phyloP scores from a whole-genome alignment of 2,113 vertebrate genomes.

The Excalfactoria chinensis region DNA sequence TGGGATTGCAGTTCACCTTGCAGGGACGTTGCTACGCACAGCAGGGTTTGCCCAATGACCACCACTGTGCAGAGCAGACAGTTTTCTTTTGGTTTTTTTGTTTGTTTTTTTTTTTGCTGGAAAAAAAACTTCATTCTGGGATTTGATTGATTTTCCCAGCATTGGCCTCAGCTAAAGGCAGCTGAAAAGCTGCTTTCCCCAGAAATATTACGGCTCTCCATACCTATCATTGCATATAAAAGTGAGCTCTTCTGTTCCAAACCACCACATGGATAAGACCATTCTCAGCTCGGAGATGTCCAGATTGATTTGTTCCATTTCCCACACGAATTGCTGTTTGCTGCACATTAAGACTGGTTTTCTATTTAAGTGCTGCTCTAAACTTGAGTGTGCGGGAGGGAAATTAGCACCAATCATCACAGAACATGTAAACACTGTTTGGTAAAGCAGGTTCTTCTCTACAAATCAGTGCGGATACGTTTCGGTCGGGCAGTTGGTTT shows the following conservation, averaged over 20 bases:
- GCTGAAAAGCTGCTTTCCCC: constrained; percentile 13
- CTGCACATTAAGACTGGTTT: constrained; percentile 5
- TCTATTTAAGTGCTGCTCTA: background rate
- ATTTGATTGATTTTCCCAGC: background rate
- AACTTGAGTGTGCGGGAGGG: background rate
- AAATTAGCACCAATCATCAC: background rate
- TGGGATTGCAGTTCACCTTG: background rate
- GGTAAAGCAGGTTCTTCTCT: constrained; percentile 71
- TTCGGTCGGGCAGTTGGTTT: no score
- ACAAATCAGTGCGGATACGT: background rate
- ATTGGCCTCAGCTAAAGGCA: background rate
- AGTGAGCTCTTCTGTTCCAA: background rate
- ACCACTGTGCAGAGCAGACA: background rate
- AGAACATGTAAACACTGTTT: background rate
- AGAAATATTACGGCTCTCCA: background rate
- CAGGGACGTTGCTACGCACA: background rate
- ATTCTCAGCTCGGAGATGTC: constrained; percentile 13
- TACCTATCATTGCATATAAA: background rate
- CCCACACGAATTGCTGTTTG: constrained; percentile 7
- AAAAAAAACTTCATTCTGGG: background rate
- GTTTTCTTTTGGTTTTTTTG: background rate
- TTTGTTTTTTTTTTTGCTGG: background rate
- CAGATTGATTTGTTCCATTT: background rate
- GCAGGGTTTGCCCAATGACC: background rate
- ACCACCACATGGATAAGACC: background rate